Conservation (phyloP, 2,797 vertebrate species). For the Lagodon rhomboides region DNA sequence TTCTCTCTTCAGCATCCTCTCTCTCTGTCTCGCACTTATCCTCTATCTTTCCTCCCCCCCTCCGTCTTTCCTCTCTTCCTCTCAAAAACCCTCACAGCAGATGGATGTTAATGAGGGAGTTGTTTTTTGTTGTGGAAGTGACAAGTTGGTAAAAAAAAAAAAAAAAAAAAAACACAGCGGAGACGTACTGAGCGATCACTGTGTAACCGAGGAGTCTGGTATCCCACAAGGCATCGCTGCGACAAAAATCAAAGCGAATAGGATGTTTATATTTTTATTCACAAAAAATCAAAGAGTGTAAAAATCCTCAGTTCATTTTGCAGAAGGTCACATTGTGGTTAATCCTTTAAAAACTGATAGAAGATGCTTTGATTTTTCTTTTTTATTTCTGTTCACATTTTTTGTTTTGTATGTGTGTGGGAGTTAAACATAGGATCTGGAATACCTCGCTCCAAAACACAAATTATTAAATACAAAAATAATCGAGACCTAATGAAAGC, state of each 20-base stretch:
- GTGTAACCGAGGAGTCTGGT: conserved; percentile 32
- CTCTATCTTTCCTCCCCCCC: conserved; percentile 19
- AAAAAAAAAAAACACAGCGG: conserved; percentile 20
- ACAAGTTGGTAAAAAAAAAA: conserved; percentile 59
- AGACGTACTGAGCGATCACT: conserved; percentile 26
- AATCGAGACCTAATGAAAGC: conserved; percentile 58
- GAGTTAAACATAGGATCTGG: conserved; percentile 8
- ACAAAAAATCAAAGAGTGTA: conserved; percentile 11
- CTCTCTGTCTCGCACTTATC: conserved; percentile 22
- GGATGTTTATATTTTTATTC: conserved; percentile 33
- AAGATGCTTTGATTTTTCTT: neutral
- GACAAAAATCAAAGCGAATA: conserved; percentile 33
- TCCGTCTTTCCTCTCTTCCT: conserved; percentile 23
- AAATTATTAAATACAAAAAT: conserved; percentile 54
- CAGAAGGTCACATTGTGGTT: conserved; percentile 32
- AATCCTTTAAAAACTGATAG: conserved; percentile 15
- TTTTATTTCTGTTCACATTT: neutral
- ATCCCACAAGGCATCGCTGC: conserved; percentile 46
- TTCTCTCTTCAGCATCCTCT: conserved; percentile 6
- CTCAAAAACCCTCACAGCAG: conserved; percentile 38
- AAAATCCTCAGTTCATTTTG: conserved; percentile 14
- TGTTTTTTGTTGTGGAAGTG: conserved; percentile 63
- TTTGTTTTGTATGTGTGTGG: neutral
- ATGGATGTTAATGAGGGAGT: conserved; percentile 60
- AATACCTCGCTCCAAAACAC: conserved; percentile 44